Percentiles rank a stretch among this genome's conserved stretches.
These are phyloP conservation scores for Rhopilema esculentum DNA, from an alignment of 30 jellyfish, hydroid and myxozoan species.

Conservation along the genomic window DNA sequence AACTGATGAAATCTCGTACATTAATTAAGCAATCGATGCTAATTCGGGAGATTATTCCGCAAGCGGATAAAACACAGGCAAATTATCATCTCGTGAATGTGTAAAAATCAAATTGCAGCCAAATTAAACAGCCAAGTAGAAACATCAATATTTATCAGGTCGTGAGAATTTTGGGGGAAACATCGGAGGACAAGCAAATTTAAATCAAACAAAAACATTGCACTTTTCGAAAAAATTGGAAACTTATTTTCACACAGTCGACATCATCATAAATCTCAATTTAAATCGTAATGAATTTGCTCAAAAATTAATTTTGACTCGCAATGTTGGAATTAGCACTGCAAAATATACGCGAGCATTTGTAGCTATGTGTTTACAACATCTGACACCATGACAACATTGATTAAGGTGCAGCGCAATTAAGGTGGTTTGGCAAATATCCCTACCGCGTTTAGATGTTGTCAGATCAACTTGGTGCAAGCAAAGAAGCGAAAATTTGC, in stretches of 20 bases:
- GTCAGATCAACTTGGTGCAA: too few species aligned
- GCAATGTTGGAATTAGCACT: neutral
- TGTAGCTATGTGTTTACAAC: too few species aligned
- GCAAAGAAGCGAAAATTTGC: too few species aligned
- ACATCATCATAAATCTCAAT: neutral
- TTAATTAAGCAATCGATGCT: neutral
- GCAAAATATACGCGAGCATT: neutral
- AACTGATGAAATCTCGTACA: neutral
- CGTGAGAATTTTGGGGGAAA: neutral
- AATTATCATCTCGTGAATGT: neutral
- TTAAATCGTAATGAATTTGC: neutral
- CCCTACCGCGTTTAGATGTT: too few species aligned
- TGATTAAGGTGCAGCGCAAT: too few species aligned
- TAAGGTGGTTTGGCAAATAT: too few species aligned
- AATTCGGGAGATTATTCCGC: neutral
- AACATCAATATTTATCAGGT: neutral
- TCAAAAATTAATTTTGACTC: neutral
- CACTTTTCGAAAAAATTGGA: neutral
- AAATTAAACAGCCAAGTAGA: neutral
- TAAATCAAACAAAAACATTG: too few species aligned
- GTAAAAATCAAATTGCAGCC: neutral
- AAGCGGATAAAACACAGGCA: neutral
- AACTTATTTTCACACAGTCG: neutral
- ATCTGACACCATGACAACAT: too few species aligned
- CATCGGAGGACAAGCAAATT: neutral